phyloP scores from a whole-genome alignment of 2,113 vertebrate species.

The Protobothrops mucrosquamatus region DNA sequence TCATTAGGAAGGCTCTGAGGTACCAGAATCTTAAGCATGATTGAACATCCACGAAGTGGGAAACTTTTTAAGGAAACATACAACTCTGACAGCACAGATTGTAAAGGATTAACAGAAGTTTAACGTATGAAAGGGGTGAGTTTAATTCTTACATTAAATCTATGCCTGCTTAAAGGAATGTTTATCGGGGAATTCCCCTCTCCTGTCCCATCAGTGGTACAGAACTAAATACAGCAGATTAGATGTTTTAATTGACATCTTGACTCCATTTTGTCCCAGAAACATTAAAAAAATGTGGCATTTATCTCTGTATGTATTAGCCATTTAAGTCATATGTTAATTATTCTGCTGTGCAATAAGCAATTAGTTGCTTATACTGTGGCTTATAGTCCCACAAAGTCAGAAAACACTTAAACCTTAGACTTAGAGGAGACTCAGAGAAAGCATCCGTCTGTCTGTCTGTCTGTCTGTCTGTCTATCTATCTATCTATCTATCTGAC shows the following conservation, averaged over 20 bases:
- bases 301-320: background rate
- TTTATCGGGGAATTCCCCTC: background rate
- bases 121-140: background rate
- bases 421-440: background rate
- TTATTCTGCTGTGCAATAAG: background rate
- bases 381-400: background rate
- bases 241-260: background rate
- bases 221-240: background rate
- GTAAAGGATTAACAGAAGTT: background rate
- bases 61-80: background rate
- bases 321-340: background rate
- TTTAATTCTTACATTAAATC: background rate
- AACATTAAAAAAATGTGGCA: background rate
- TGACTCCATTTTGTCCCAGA: background rate
- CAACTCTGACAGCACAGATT: background rate
- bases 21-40: background rate
- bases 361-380: background rate
- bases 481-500: no score
- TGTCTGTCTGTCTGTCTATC: no score
- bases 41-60: background rate
- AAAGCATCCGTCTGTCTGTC: background rate
- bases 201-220: background rate
- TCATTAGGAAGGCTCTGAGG: background rate
- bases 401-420: background rate
- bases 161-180: background rate